Base-by-base conservation (phyloP, 2,797 vertebrate genomes). In the Smutsia temminckii region DNA sequence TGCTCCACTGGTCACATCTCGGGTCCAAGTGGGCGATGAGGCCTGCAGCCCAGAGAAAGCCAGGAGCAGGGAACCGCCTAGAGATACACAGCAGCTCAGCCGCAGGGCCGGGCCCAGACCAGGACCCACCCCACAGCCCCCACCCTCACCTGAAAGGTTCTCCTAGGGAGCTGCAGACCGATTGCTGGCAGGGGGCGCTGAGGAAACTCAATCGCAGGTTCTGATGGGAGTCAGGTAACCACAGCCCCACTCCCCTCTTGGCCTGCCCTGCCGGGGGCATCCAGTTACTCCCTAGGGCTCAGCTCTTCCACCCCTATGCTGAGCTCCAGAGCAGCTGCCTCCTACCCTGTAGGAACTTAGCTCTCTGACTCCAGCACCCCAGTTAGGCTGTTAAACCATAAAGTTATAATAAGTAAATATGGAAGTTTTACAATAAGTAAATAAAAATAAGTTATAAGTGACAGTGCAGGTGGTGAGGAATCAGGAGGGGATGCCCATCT, bases 81-180 rank as follows among this genome's bases (percentile, higher is more conserved):
- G 49, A 46, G 8, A 1, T 29, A 8, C 20, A 7, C 32, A 42
- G 34, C 64, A 64, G 85, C 34, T 12, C 63, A n/a, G 40, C 27
- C 1, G 21, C 71, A 74, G 77, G 63, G 69, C 34, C 37, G 1
- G 42, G 69, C 29, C 77, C 2, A 16, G 61, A 18, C 17, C 14
- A 6, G 85, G 64, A 61, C 69, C 42, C 12, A 90, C 63, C 61
- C 42, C 69, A 69, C 18, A 42, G 46, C 46, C 46, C 49, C n/a
- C 89, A 10, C 17, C 20, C 21, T 23, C 16, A n/a, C 34, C 20
- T 6, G 14, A 74, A n/a, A 37, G 83, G 63, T 8, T 59, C 71
- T 57, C 63, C 85, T 64, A 83, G 85, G 81, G 68, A 89, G 87
- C 94, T 90, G 91, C 75, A 69, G 40, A 78, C 96, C 46, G 69